Percentiles rank a stretch among this genome's conserved stretches.
Evolutionary conservation across 2,888 invertebrate genomes (phyloP).

Genomic region (Drosophila stalkeri): DNA sequence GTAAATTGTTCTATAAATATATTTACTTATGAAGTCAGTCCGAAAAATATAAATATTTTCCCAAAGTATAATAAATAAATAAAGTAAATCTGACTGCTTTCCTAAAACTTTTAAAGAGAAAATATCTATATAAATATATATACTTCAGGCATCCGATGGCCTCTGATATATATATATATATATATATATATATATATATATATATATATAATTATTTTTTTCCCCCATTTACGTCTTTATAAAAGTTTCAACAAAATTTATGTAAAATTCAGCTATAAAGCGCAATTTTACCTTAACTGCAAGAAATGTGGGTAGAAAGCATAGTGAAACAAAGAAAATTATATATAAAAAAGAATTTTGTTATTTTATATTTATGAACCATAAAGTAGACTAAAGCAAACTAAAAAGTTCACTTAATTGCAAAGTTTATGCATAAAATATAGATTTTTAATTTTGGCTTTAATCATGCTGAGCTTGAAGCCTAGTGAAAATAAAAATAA

Average conservation of each 20-base stretch:
- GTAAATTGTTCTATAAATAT: no score
- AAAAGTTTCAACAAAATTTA: neutral
- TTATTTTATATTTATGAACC: conserved; percentile 4
- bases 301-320: neutral
- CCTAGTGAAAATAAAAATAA: neutral
- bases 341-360: neutral
- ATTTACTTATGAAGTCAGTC: no score
- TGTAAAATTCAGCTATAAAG: neutral
- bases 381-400: neutral
- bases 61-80: no score
- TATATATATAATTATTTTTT: neutral
- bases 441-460: neutral
- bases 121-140: neutral
- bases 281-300: neutral
- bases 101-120: neutral
- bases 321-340: neutral
- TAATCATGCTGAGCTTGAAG: neutral
- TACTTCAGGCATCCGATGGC: neutral
- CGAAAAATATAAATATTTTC: no score
- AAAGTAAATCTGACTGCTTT: neutral
- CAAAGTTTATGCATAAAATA: neutral
- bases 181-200: neutral
- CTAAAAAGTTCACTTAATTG: neutral
- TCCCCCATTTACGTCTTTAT: neutral
- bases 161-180: neutral